These are phyloP conservation scores for Auanema freiburgensis DNA, from an alignment of 2,888 invertebrate genomes.

Conservation along the genomic window DNA sequence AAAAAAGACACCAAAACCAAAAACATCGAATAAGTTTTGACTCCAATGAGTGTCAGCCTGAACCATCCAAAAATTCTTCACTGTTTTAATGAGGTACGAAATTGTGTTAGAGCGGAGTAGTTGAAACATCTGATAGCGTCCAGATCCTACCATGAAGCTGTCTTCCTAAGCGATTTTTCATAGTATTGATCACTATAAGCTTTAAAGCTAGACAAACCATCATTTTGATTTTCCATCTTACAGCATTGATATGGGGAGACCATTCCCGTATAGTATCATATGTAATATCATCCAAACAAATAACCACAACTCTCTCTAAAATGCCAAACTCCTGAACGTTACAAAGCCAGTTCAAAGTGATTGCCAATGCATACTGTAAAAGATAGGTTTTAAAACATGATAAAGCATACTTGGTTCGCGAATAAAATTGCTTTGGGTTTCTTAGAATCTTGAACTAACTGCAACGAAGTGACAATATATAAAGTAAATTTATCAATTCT, in stretches of 20 bases:
- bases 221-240: slow-evolving; percentile 43
- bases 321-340: slow-evolving; percentile 37
- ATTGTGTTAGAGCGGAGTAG: slow-evolving; percentile 52
- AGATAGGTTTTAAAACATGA: no score
- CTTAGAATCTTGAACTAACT: no score
- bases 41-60: slow-evolving; percentile 62
- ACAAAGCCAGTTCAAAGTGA: slow-evolving; percentile 59
- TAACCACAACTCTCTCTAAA: slow-evolving; percentile 35
- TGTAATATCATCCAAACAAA: slow-evolving; percentile 51
- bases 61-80: slow-evolving; percentile 48
- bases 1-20: slow-evolving; percentile 32
- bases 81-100: slow-evolving; percentile 41
- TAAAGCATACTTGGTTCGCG: no score
- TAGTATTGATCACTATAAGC: neutral
- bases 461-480: no score
- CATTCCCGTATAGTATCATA: slow-evolving; percentile 29
- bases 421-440: no score
- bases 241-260: slow-evolving; percentile 47
- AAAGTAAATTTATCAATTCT: no score
- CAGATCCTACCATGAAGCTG: slow-evolving; percentile 51
- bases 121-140: slow-evolving; percentile 60
- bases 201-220: slow-evolving; percentile 31
- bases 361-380: slow-evolving; percentile 57
- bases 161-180: slow-evolving; percentile 32
- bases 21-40: slow-evolving; percentile 50